Base-by-base conservation (phyloP, 2,797 vertebrate genomes). In the Pogoniulus pusillus region DNA sequence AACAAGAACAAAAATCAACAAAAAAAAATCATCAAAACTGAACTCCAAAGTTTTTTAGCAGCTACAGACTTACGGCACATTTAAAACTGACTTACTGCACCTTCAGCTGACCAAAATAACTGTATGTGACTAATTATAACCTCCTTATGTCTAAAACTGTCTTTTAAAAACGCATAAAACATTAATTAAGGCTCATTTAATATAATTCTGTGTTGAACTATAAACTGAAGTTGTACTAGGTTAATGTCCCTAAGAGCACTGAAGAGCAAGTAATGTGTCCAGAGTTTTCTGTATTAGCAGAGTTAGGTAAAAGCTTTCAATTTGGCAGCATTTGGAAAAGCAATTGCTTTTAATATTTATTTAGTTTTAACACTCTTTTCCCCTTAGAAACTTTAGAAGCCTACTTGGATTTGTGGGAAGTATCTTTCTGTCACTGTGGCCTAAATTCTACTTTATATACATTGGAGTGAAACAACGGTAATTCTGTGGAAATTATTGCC, bases 261-360 rank as follows among this genome's bases (percentile, higher is more conserved):
- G 23, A 75, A 45, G 80, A 95, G n/a, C 55, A 91, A 81, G 57
- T 74, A 84, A 26, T 55, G 9, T 91, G 65, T 70, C 89, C 87
- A 90, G 75, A 78, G 19, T 93, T 45, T 68, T 58, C 64, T 72
- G 7, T 90, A 92, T 94, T 88, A 96, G 34, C 62, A 55, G 55
- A 82, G 78, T 95, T 97, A 87, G 26, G 15, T 93, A 93, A 96
- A 91, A 91, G 71, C 76, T 96, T 97, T 80, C 95, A 89, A 94
- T 92, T 34, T 94, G 74, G 69, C 37, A 84, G 6, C 12, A 72
- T 91, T 95, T 95, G 47, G 71, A 94, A 94, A 92, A 91, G 60
- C 32, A 94, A 94, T 94, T 94, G 78, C 73, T 96, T 95, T 70
- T 73, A 71, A 92, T 64, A 53, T 83, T 94, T 94, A 89, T 85